Evolutionary conservation across 37 sponge, comb jelly and placozoan genomes (phyloP).

Genomic region (Axinella damicornis): DNA sequence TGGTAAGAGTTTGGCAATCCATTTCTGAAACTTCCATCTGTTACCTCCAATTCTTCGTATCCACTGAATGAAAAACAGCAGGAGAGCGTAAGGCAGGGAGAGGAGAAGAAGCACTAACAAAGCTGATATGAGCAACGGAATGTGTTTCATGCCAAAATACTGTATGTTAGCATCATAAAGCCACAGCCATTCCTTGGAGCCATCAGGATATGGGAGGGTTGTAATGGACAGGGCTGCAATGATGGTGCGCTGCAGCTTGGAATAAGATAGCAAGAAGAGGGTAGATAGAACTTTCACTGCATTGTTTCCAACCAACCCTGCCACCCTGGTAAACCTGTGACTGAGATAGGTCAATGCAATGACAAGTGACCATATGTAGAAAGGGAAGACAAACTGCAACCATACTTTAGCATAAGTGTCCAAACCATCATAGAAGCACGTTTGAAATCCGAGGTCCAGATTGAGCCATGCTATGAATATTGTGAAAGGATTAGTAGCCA

Average conservation of each 20-base stretch:
- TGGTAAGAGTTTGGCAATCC: slow-evolving; percentile 5
- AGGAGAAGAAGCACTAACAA: background rate
- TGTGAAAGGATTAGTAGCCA: background rate
- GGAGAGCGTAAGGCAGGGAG: slow-evolving; percentile 18
- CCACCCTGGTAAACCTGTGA: background rate
- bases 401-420: slow-evolving; percentile 14
- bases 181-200: background rate
- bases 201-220: background rate
- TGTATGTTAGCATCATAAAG: slow-evolving; percentile 9
- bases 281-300: slow-evolving; percentile 3
- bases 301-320: background rate
- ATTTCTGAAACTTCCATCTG: background rate
- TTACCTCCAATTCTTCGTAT: background rate
- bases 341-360: background rate
- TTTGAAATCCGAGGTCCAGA: background rate
- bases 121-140: background rate
- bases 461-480: background rate
- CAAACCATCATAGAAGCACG: background rate
- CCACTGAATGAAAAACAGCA: slow-evolving; percentile 17
- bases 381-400: slow-evolving; percentile 32
- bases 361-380: slow-evolving; percentile 6
- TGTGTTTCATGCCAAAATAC: background rate
- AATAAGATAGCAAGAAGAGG: slow-evolving; percentile 11
- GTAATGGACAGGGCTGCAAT: slow-evolving; percentile 5
- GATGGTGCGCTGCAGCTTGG: slow-evolving; percentile 15